Evolutionary conservation across 2,888 invertebrate genomes (phyloP), one percentile per base, ranked within the genome.

Genomic region (Aspidiotus destructor): DNA sequence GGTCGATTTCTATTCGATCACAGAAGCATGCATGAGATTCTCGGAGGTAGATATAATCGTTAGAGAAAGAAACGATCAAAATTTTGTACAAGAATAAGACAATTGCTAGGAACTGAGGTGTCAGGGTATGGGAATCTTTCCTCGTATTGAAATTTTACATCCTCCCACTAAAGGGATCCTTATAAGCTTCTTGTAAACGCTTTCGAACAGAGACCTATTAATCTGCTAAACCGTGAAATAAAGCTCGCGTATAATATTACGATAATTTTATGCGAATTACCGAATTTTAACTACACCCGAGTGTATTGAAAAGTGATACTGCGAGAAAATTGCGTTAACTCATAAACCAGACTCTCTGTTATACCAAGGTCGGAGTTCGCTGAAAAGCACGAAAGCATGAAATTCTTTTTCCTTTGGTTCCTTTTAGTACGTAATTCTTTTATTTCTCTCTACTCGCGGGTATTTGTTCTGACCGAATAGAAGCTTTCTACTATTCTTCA

Each of bases 251-350:
- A 48, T 48, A 48, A 58, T 55, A 58, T 58, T 28, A 58, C 58
- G 40, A 58, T 58, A 58, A 58, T 64, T 64, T 64, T 64, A 64
- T 64, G 64, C 54, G 53, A 63, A 64, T 41, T 54, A 54, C 41
- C 64, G n/a, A 28, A 16, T 54, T 52, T 64, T 40, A 64, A 55
- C 64, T 41, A 28, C 42, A n/a, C 64, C 64, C 64, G 42, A 28
- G 64, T 41, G 64, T 55, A 64, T 64, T 64, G 42, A 53, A 64
- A 64, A 64, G 64, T 64, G 57, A 57, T 64, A 64, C 63, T 28
- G 1, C 2, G 28, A 28, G 28, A 28, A 28, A 54, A 64, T 41
- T 55, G 41, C 41, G 55, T 53, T 2, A 48, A 48, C 11, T 48
- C n/a, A 48, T 48, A 48, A 48, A 48, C 48, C 48, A 48, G 28